A percentile compares a stretch with the other conserved stretches of the same genome.
Evolutionary conservation across 2,113 vertebrate species (phyloP).

Genomic region (Hypocryptadius cinnamomeus): DNA sequence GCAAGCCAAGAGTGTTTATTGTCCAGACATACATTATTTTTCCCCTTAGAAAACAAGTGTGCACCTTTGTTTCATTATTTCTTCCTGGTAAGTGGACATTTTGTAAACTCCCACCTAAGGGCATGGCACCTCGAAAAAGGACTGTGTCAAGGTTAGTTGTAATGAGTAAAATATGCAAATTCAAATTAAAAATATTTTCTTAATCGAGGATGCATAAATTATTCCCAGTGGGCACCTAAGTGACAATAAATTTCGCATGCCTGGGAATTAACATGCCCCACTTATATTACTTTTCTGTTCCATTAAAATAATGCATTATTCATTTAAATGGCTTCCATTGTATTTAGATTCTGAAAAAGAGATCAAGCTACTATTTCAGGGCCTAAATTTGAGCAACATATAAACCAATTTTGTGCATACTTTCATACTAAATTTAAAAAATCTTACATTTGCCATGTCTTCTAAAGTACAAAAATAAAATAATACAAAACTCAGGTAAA

Average conservation of each 20-base stretch:
- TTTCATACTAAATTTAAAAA: not conserved
- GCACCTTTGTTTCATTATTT: not conserved
- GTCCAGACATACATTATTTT: not conserved
- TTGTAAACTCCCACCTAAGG: conserved; percentile 25
- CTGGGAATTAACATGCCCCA: conserved; percentile 58
- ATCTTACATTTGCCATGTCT: not conserved
- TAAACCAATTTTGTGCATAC: not conserved
- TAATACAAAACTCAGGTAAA: not conserved
- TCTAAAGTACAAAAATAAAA: not conserved
- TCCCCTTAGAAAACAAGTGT: not conserved
- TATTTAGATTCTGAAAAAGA: conserved; percentile 13
- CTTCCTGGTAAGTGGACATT: conserved; percentile 3
- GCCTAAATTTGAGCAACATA: not conserved
- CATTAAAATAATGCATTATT: conserved; percentile 51
- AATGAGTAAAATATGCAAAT: conserved; percentile 67
- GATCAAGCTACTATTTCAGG: not conserved
- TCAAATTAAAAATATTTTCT: conserved; percentile 67
- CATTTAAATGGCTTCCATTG: conserved; percentile 29
- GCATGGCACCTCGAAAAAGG: conserved; percentile 37
- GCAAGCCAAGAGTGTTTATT: not conserved
- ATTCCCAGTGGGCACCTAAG: conserved; percentile 57
- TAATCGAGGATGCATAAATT: conserved; percentile 62
- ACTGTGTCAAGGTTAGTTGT: conserved; percentile 55
- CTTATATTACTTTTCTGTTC: conserved; percentile 54
- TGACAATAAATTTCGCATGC: conserved; percentile 58